Percentiles rank a stretch among this genome's conserved stretches.
These are phyloP conservation scores for Antheraea assamensis DNA, from an alignment of 2,888 invertebrate species.

Conservation along the genomic window DNA sequence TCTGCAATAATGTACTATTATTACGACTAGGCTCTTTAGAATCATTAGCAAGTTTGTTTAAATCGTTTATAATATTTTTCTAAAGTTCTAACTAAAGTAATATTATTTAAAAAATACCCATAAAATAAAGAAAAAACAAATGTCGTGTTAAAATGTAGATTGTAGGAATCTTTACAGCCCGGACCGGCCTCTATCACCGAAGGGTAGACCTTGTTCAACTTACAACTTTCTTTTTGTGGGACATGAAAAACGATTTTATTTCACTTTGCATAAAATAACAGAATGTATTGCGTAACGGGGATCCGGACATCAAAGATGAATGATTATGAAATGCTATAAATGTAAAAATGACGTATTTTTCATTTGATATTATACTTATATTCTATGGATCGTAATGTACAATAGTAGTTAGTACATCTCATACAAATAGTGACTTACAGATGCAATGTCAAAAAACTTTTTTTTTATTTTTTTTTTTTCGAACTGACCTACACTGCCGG, in stretches of 20 bases:
- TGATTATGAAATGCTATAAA: not conserved
- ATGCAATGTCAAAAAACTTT: no score
- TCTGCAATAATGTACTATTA: no score
- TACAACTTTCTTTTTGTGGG: slow-evolving; percentile 18
- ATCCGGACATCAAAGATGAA: slow-evolving; percentile 11
- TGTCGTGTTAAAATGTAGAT: not conserved
- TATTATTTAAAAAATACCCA: not conserved
- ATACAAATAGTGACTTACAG: no score
- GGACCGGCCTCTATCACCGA: slow-evolving; percentile 10
- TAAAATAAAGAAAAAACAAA: slow-evolving; percentile 6
- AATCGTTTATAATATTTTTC: not conserved
- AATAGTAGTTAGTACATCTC: not conserved
- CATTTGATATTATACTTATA: not conserved
- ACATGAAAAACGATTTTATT: slow-evolving; percentile 19
- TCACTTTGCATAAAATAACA: slow-evolving; percentile 15
- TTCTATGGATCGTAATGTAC: not conserved
- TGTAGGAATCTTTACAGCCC: slow-evolving; percentile 8
- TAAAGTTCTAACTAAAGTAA: not conserved
- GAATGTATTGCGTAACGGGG: slow-evolving; percentile 6
- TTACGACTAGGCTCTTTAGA: not conserved
- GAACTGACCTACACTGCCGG: no score
- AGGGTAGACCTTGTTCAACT: slow-evolving; percentile 18
- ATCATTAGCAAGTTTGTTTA: not conserved
- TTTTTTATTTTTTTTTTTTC: no score
- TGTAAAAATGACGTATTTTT: not conserved